Percentiles rank a stretch among this genome's conserved stretches.
Evolutionary conservation across 2,113 vertebrate species (phyloP).

Genomic region (Neodon shergylaensis): DNA sequence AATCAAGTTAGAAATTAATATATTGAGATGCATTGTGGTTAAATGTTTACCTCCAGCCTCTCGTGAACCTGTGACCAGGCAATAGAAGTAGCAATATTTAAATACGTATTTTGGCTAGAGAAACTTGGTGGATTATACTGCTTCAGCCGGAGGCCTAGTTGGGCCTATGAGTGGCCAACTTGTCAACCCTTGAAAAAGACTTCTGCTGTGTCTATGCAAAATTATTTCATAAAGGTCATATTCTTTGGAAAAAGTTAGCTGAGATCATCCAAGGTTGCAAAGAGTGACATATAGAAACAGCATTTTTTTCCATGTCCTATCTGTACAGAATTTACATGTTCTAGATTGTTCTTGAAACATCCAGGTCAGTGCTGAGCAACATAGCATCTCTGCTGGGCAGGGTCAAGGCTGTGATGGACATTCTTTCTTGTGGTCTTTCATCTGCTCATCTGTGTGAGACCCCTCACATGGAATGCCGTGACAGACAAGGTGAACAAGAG

Average conservation of each 20-base stretch:
- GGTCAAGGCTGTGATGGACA: not conserved
- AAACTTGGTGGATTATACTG: not conserved
- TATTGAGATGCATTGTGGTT: not conserved
- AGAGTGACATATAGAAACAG: not conserved
- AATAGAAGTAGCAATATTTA: not conserved
- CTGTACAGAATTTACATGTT: not conserved
- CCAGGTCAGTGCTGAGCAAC: conserved; percentile 41
- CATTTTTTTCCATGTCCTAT: not conserved
- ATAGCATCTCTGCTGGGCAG: not conserved
- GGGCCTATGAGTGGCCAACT: not conserved
- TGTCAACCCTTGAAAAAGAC: not conserved
- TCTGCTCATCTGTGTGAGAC: not conserved
- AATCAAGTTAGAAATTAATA: not conserved
- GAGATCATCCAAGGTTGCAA: not conserved
- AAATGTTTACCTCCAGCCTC: not conserved
- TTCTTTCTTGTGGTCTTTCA: conserved; percentile 36
- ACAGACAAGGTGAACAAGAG: not conserved
- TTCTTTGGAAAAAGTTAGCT: not conserved
- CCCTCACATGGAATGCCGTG: not conserved
- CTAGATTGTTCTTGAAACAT: conserved; percentile 50
- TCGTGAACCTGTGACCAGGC: not conserved
- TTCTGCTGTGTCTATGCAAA: not conserved
- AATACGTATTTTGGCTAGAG: not conserved
- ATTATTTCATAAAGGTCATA: conserved; percentile 12
- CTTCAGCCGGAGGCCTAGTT: not conserved